phyloP scores from a whole-genome alignment of 2,888 invertebrate species.

The Celastrina argiolus region DNA sequence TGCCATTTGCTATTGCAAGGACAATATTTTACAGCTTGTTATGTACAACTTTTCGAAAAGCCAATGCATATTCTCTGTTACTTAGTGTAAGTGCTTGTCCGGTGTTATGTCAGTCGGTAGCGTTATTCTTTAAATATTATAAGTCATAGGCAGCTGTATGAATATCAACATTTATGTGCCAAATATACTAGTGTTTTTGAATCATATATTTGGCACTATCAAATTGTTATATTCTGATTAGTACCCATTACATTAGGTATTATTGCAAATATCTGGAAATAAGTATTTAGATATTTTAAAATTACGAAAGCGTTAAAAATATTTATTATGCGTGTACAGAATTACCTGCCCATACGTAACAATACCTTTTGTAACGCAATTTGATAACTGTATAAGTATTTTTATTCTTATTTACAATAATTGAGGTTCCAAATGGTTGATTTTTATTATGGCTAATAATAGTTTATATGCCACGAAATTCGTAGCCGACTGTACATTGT shows the following conservation, averaged over 20 bases:
- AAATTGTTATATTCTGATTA: not conserved
- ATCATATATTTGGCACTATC: not conserved
- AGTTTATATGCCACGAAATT: not conserved
- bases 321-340: not conserved
- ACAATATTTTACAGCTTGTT: too few relatives aligned
- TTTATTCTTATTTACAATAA: not conserved
- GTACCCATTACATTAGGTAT: not conserved
- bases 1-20: too few relatives aligned
- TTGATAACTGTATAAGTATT: not conserved
- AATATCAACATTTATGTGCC: not conserved
- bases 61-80: too few relatives aligned
- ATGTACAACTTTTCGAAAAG: too few relatives aligned
- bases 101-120: not conserved
- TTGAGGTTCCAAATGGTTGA: not conserved
- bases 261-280: not conserved
- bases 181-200: not conserved
- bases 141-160: not conserved
- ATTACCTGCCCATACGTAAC: not conserved
- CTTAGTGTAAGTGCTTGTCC: not conserved
- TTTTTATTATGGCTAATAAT: not conserved
- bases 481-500: slow-evolving; percentile 9
- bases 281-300: not conserved
- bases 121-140: not conserved
- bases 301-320: not conserved
- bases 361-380: not conserved